Conservation (phyloP, 2,888 invertebrate genomes). For the Conomelus anceps region DNA sequence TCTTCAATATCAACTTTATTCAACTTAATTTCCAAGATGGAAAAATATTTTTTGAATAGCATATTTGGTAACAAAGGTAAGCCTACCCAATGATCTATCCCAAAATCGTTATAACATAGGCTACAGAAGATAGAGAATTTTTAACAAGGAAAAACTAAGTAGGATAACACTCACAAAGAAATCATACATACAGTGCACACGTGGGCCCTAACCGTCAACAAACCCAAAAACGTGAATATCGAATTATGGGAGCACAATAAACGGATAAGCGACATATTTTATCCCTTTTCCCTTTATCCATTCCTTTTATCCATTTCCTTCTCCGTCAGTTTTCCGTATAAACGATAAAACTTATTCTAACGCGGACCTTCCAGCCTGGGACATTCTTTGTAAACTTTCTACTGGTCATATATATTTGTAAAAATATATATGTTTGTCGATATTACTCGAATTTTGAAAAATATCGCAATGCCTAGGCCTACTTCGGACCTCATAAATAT, state of each 20-base stretch:
- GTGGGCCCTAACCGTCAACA: background rate
- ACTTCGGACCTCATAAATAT: background rate
- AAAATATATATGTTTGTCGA: background rate
- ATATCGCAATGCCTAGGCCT: no score
- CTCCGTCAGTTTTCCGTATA: background rate
- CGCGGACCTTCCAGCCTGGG: background rate
- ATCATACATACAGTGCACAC: background rate
- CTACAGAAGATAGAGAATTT: no score
- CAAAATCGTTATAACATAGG: no score
- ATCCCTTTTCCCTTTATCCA: background rate
- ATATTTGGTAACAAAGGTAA: no score
- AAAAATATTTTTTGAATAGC: no score
- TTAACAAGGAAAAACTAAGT: no score
- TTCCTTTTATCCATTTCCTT: background rate
- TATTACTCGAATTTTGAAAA: background rate
- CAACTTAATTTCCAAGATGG: no score
- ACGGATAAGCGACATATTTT: background rate
- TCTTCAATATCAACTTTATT: no score
- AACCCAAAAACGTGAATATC: background rate
- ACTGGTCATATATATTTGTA: background rate
- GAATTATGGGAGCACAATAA: background rate
- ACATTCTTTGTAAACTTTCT: background rate
- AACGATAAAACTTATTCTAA: background rate
- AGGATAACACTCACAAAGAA: background rate
- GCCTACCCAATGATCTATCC: no score